Evolutionary conservation across 2,797 vertebrate genomes (phyloP), one percentile per base, ranked within the genome.

Genomic region (Neosalanx taihuensis): DNA sequence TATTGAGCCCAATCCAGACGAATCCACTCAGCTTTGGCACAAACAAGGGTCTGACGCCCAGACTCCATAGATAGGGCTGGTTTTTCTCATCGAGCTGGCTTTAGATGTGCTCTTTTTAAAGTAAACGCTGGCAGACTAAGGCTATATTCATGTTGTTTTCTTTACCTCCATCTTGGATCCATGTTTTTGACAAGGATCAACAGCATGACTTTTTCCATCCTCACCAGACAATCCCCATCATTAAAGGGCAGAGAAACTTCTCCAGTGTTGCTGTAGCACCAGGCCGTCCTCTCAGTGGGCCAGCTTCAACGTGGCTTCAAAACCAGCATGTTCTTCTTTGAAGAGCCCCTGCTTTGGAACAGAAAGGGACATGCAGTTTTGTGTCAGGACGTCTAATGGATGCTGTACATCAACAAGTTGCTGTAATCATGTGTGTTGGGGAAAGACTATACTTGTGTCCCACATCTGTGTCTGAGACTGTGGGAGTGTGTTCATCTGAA

Each of bases 81-180:
- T 29, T 70, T 60, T 76, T 79, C 26, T 77, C 67, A 57, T 80
- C 60, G 56, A 58, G 29, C 46, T 7, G 49, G 37, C 73, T 63
- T 72, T 70, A 83, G 75, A 77, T 82, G 75, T 72, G 49, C 67
- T 71, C 63, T 65, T 68, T 72, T 82, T 85, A 85, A 84, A 75
- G 53, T 75, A 85, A 86, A 87, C 75, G 87, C 17, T 1, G 31
- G 68, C 26, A 65, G 79, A 73, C 67, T 20, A 30, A 53, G 49
- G 66, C 65, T 67, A 2, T 79, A 65, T 77, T 85, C 33, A 63
- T 58, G 63, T 33, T 84, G 76, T 83, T 88, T 87, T 88, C 79
- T 79, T 83, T 83, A 70, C 79, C 76, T 69, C 73, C 72, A 82
- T 56, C 46, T 75, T 80, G 79, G 74, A 78, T 59, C 64, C 72